Evolutionary conservation across 2,113 vertebrate species (phyloP).

Genomic region (Lepus timidus): DNA sequence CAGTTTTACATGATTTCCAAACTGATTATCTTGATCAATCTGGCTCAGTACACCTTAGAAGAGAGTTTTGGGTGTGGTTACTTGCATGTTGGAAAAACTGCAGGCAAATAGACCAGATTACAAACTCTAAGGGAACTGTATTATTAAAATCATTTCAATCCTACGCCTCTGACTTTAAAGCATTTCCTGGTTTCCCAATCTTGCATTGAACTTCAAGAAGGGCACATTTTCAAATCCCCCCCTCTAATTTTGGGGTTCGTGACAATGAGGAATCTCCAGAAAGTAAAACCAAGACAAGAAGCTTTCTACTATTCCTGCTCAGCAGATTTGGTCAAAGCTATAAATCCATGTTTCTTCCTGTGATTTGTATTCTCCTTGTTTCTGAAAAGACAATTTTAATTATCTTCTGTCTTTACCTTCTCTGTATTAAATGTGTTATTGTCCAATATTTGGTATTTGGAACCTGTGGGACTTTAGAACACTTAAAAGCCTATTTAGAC

Average conservation of each 20-base stretch:
- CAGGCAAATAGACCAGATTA: neutral
- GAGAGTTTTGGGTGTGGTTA: neutral
- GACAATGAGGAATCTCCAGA: neutral
- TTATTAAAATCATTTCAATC: neutral
- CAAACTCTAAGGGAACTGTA: neutral
- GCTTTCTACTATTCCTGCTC: neutral
- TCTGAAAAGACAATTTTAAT: neutral
- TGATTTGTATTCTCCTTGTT: neutral
- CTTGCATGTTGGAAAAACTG: neutral
- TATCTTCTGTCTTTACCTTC: neutral
- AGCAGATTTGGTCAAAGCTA: neutral
- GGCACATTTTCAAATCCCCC: neutral
- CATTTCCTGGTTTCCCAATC: neutral
- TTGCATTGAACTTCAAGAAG: neutral
- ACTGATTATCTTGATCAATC: neutral
- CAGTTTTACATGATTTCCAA: neutral
- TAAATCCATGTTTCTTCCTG: neutral
- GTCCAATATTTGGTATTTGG: neutral
- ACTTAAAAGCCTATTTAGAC: neutral
- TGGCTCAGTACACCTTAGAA: neutral
- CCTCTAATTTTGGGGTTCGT: neutral
- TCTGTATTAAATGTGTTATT: neutral
- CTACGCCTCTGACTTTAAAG: neutral
- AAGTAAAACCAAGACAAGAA: neutral
- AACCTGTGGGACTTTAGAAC: neutral